Evolutionary conservation across 2,113 vertebrate genomes (phyloP), one percentile per base, ranked within the genome.

Genomic region (Daubentonia madagascariensis): DNA sequence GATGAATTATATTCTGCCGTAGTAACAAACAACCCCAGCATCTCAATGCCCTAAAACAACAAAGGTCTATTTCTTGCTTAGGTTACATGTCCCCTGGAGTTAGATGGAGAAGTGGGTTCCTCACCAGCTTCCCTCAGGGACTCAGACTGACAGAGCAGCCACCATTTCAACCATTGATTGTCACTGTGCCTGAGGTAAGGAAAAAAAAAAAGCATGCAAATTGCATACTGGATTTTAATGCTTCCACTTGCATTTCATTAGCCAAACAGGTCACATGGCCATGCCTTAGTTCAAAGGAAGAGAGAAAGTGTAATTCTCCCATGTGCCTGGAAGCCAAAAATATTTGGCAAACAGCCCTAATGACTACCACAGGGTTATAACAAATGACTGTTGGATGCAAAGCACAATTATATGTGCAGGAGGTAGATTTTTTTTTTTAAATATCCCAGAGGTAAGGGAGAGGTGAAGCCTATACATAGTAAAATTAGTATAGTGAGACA

Each of bases 401-500:
- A 57, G 5, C 7, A 54, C 54, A 75, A 35, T 61, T n/a, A 40
- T 1, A 37, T 40, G 14, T 72, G 40, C 30, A 80, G 37, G 48
- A 94, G 50, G 45, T n/a, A 81, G 61, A 20, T 12, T n/a, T 63
- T 52, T 63, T 86, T 50, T 54, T 32, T 23, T n/a, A n/a, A 57
- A 86, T 79, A 85, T 8, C 11, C 17, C 32, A 83, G 91, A 94
- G 90, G 48, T 72, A 91, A 92, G 84, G 37, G 40, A 91, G 48
- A 92, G 43, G 89, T n/a, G 63, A 94, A 93, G 79, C 7, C 25
- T 78, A 32, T 35, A 32, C 20, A 28, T 45, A 75, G 59, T 83
- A 95, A 94, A 92, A 93, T 88, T 84, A 88, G 90, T 84, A 88
- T 25, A 81, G 37, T 91, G 48, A 96, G 59, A 95, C 61, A 79